Evolutionary conservation across 1,140 invertebrate species (phyloP), one percentile per base, ranked within the genome.

Genomic region (Solen grandis): DNA sequence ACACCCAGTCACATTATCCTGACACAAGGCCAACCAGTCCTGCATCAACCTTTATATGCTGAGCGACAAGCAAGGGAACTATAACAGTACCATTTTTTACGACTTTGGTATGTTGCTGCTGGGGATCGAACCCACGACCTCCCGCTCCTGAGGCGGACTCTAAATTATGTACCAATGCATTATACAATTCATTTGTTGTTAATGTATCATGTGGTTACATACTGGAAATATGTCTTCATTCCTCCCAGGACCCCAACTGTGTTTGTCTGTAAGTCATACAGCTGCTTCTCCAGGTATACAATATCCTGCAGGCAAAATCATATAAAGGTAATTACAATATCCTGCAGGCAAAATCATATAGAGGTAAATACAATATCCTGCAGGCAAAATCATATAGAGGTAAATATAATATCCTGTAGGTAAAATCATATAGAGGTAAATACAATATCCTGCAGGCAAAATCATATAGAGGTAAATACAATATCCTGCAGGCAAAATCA

Each of bases 191-290:
- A n/a, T n/a, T n/a, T 57, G 8, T 22, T 57, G 8, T 5, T 8
- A 5, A 14, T 57, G 54, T 14, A 57, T 22, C 5, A 10, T 22
- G n/a, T 8, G 27, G 27, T 36, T 52, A 66, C 74, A 54, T 63
- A 76, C 74, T 65, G 33, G 38, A 76, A 76, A 31, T 76, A 60
- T 36, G 60, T 54, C 46, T 76, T 76, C 10, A 76, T 76, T 76
- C 74, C 74, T 5, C 74, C 74, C 5, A 76, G 22, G 0, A 76
- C 74, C 16, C 74, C 74, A 14, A 63, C 62, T 31, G 74, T 76
- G 16, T 41, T 27, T 16, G 74, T 76, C 46, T 76, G 74, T 22
- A 76, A 52, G 38, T 76, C 74, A 66, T 76, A 76, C 2, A 76
- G 31, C 36, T 76, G 57, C 74, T 76, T 76, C 31, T 76, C 74